Conservation (phyloP, 2,888 invertebrate species). For the Calameuta idolon region DNA sequence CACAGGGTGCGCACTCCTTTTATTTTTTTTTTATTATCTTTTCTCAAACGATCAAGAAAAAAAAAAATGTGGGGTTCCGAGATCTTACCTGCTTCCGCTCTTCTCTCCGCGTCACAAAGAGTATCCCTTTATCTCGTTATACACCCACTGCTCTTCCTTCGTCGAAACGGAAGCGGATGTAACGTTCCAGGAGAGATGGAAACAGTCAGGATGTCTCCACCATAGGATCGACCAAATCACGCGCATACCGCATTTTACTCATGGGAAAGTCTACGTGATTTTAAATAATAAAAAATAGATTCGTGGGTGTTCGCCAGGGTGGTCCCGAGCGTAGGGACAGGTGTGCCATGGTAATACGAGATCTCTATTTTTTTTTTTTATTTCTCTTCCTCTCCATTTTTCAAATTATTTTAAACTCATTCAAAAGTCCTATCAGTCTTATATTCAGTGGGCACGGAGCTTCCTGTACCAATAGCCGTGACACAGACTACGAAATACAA, state of each 20-base stretch:
- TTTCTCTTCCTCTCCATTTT: neutral
- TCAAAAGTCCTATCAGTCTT: no score
- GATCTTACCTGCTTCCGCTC: neutral
- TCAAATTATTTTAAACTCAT: neutral
- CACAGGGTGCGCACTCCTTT: neutral
- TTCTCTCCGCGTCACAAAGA: neutral
- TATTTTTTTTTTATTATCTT: neutral
- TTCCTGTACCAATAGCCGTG: neutral
- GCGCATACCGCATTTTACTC: neutral
- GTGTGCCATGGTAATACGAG: neutral
- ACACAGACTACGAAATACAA: constrained; percentile 24
- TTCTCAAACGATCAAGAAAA: neutral
- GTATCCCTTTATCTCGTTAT: neutral
- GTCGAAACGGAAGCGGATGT: neutral
- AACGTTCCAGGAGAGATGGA: neutral
- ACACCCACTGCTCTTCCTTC: neutral
- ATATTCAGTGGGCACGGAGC: neutral
- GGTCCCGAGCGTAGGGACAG: neutral
- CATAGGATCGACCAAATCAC: neutral
- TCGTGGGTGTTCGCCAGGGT: neutral
- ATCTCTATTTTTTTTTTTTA: neutral
- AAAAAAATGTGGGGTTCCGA: neutral
- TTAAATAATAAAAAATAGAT: neutral
- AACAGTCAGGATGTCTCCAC: neutral
- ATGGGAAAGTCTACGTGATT: neutral